Evolutionary conservation across 64 coral and sea anemone genomes (phyloP).

Genomic region (Stichodactyla mertensii): DNA sequence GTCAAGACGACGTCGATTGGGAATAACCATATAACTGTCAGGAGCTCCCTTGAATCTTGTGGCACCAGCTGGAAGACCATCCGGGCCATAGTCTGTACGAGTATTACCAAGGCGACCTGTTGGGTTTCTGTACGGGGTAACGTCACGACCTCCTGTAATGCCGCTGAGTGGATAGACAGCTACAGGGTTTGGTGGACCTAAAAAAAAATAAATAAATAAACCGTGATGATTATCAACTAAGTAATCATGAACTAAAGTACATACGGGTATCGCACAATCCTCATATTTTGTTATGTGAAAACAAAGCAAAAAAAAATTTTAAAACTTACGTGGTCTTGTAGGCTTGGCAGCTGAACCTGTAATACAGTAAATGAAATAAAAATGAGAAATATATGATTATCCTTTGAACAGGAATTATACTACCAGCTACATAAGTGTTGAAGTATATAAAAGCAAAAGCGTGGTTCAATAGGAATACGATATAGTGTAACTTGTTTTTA

Average conservation of each 20-base stretch:
- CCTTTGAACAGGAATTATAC: neutral
- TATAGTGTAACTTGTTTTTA: too few relatives aligned
- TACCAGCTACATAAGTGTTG: too few relatives aligned
- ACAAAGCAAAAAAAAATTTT: neutral
- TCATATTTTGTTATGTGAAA: too few relatives aligned
- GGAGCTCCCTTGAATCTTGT: conserved; percentile 14
- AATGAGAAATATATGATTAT: neutral
- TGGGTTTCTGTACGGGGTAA: conserved; percentile 38
- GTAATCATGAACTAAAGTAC: neutral
- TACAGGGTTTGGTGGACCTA: conserved; percentile 18
- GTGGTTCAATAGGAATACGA: too few relatives aligned
- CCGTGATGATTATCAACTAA: neutral
- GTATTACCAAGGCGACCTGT: conserved; percentile 24
- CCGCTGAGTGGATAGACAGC: conserved; percentile 40
- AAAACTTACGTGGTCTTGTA: conserved; percentile 17
- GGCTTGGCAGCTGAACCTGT: neutral
- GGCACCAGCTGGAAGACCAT: conserved; percentile 46
- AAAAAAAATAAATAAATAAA: too few relatives aligned
- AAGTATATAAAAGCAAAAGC: too few relatives aligned
- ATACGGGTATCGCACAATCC: neutral
- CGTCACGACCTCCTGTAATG: conserved; percentile 18
- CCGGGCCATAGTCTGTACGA: conserved; percentile 18
- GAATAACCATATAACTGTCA: conserved; percentile 42
- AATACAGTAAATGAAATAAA: neutral
- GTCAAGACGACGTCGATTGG: conserved; percentile 43